Evolutionary conservation across 1,140 invertebrate species (phyloP), one percentile per base, ranked within the genome.

Genomic region (Anastrepha ludens): DNA sequence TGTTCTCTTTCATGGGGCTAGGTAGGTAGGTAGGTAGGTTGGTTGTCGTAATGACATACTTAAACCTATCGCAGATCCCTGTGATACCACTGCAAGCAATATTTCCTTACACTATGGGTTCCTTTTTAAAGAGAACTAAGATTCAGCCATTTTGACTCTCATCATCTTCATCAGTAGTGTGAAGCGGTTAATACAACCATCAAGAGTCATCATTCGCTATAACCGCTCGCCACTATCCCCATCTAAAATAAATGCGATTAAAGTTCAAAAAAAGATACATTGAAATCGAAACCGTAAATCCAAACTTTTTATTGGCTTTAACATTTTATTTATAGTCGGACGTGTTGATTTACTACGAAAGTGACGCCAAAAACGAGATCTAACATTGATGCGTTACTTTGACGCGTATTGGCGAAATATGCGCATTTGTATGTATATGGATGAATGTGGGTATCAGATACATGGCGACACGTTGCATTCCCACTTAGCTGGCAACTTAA

Each of bases 401-500:
- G 29, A 29, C 29, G 9, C 20, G 47, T 7, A 74, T 74, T 74
- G 47, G 44, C 4, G 5, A 8, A n/a, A 74, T 74, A 47, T 74
- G 7, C 9, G 13, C 6, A 1, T 1, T 15, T 47, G 3, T 2
- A 29, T n/a, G 17, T 20, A 47, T 50, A 55, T 55, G 50, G 11
- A 55, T 2, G 47, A 81, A 81, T 47, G 74, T 78, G 74, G 74
- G 74, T 78, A 78, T 44, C 74, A 55, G 44, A 50, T 15, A 81
- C 44, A 81, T n/a, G 41, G 55, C 74, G 47, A 81, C n/a, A 55
- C 44, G 44, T 55, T 55, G 47, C 47, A 50, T 81, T 6, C 47
- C 74, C 74, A 81, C 74, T 55, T 50, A n/a, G 55, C 74, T 81
- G 47, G 74, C 74, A 81, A 55, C 47, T 55, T 81, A 81, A 81